Conservation (phyloP, 2,888 invertebrate genomes). For the Deilephila porcellus region DNA sequence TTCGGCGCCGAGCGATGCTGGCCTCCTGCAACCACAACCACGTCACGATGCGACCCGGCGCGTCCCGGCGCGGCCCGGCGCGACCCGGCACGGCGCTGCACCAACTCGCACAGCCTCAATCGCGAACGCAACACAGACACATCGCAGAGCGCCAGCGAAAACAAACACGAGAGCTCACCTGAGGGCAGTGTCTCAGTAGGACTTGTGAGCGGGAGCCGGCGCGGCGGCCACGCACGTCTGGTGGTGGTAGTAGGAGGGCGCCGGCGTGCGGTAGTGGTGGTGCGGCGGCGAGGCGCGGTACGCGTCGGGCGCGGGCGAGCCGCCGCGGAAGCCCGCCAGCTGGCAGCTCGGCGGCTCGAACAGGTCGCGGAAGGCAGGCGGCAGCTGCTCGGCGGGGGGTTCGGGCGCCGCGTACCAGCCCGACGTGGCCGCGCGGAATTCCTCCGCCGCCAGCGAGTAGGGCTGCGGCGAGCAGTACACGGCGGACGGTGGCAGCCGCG, state of each 20-base stretch:
- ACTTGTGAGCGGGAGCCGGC: conserved; percentile 79
- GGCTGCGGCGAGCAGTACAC: conserved; percentile 82
- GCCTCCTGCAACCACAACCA: conserved; percentile 83
- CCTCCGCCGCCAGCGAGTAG: conserved; percentile 83
- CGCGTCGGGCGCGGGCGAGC: conserved; percentile 72
- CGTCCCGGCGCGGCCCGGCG: conserved; percentile 55
- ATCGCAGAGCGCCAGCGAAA: conserved; percentile 65
- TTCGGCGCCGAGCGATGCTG: conserved; percentile 79
- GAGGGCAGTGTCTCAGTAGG: conserved; percentile 75
- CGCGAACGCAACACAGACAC: conserved; percentile 59
- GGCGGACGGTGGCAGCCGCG: conserved; percentile 84
- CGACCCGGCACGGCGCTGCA: conserved; percentile 56
- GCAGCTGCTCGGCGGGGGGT: conserved; percentile 74
- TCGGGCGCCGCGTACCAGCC: conserved; percentile 85
- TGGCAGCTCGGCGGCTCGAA: conserved; percentile 83
- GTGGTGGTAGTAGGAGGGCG: conserved; percentile 83
- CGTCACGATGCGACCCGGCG: conserved; percentile 72
- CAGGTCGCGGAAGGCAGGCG: conserved; percentile 77
- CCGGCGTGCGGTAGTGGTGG: conserved; percentile 78
- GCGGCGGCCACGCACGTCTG: conserved; percentile 85
- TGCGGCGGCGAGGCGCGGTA: conserved; percentile 77
- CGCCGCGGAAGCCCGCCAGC: conserved; percentile 78
- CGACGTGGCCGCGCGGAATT: conserved; percentile 78
- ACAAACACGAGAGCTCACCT: conserved; percentile 60
- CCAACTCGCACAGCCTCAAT: conserved; percentile 72